phyloP scores from a whole-genome alignment of 2,888 invertebrate genomes.

The Disparrhopalites patrizii region DNA sequence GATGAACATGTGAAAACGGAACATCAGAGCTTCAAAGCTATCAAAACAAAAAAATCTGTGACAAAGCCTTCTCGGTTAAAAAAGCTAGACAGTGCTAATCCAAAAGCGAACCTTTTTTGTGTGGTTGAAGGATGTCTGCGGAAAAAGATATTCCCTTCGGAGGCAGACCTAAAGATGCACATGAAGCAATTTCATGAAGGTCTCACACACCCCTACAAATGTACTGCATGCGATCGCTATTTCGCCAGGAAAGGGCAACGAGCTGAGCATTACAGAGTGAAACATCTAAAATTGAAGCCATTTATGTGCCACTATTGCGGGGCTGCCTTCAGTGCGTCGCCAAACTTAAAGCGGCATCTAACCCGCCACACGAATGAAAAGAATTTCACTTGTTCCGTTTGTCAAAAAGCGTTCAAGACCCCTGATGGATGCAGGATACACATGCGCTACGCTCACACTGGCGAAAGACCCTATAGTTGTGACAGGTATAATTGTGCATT shows the following conservation, averaged over 20 bases:
- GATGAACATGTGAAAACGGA: not conserved
- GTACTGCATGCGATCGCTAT: not conserved
- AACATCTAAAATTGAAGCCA: not conserved
- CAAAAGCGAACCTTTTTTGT: too few species aligned
- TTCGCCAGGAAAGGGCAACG: not conserved
- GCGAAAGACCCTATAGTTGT: slow-evolving; percentile 2
- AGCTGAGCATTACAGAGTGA: not conserved
- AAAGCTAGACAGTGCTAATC: not conserved
- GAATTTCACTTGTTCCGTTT: not conserved
- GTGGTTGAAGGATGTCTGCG: not conserved
- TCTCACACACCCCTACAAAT: not conserved
- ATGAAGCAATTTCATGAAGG: not conserved
- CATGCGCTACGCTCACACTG: not conserved
- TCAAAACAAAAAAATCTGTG: not conserved
- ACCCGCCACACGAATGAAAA: slow-evolving; percentile 1
- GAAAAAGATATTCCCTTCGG: not conserved
- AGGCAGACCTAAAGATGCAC: not conserved
- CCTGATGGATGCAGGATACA: not conserved
- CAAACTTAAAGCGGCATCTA: not conserved
- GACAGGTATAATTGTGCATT: too few species aligned
- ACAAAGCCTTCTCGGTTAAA: not conserved
- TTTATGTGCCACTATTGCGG: slow-evolving; percentile 4
- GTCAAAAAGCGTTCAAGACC: not conserved
- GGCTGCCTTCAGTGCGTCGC: not conserved
- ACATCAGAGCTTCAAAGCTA: not conserved